Conservation (phyloP, 1,140 invertebrate species). For the Bombus sibiricus region DNA sequence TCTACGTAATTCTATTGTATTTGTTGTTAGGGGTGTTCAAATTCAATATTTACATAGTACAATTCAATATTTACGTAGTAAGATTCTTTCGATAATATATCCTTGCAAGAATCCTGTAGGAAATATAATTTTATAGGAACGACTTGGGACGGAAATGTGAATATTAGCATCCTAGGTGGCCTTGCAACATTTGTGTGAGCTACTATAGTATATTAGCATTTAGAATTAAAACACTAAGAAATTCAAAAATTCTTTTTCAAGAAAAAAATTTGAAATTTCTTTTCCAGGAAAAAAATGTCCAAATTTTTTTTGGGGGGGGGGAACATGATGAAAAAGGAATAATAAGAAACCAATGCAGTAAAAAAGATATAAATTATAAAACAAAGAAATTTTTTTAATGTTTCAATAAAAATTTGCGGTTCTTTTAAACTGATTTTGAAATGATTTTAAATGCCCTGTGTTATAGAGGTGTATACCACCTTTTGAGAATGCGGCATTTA, state of each 20-base stretch:
- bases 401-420: background rate
- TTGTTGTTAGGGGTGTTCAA: background rate
- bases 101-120: background rate
- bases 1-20: background rate
- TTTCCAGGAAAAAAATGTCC: background rate
- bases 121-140: background rate
- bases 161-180: background rate
- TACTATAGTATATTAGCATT: background rate
- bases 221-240: background rate
- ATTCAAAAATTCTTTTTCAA: no score
- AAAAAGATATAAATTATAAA: background rate
- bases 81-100: background rate
- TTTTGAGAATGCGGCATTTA: conserved; percentile 98
- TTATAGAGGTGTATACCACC: conserved; percentile 96
- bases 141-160: background rate
- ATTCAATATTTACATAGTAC: no score
- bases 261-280: background rate
- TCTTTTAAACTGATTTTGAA: background rate
- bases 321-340: background rate
- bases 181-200: background rate
- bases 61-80: no score
- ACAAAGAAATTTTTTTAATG: background rate
- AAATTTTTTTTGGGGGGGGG: background rate
- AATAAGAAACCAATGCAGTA: background rate
- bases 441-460: conserved; percentile 21